phyloP scores from a whole-genome alignment of 2,113 vertebrate genomes.

The Drymodes brunneopygia region DNA sequence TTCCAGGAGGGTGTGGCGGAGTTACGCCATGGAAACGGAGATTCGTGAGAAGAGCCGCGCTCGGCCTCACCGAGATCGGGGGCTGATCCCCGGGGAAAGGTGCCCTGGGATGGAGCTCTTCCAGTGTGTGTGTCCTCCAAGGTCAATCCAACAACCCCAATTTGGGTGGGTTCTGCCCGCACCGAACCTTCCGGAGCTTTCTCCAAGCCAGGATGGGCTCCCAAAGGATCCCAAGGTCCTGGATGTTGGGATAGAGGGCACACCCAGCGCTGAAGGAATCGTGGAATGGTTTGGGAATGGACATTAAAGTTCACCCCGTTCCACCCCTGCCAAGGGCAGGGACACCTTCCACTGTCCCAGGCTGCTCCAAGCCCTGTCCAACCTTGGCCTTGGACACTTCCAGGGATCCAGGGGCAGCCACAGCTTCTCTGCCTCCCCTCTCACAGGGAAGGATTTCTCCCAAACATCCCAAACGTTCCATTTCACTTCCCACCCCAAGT shows the following conservation, averaged over 20 bases:
- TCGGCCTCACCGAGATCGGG: fast-evolving
- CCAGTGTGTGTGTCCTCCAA: fast-evolving
- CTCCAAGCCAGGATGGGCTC: not conserved
- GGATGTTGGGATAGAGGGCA: fast-evolving
- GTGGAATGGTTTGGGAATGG: not conserved
- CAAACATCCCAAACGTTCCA: not conserved
- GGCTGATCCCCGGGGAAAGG: not conserved
- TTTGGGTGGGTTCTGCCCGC: not conserved
- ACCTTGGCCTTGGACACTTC: fast-evolving
- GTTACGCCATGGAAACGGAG: not conserved
- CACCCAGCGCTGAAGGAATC: not conserved
- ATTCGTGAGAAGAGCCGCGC: not conserved
- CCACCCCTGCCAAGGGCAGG: not conserved
- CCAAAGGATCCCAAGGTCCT: not conserved
- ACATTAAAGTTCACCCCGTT: not conserved
- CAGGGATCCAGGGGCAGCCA: not conserved
- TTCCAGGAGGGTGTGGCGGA: not conserved
- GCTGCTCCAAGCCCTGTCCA: fast-evolving
- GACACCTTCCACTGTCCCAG: not conserved
- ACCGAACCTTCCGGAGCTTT: fast-evolving
- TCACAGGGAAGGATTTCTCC: not conserved
- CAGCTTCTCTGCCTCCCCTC: not conserved
- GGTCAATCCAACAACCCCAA: fast-evolving
- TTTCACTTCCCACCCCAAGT: not conserved
- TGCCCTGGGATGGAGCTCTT: not conserved